Conservation (phyloP, 2,113 vertebrate species). For the Myrmecobius fasciatus region DNA sequence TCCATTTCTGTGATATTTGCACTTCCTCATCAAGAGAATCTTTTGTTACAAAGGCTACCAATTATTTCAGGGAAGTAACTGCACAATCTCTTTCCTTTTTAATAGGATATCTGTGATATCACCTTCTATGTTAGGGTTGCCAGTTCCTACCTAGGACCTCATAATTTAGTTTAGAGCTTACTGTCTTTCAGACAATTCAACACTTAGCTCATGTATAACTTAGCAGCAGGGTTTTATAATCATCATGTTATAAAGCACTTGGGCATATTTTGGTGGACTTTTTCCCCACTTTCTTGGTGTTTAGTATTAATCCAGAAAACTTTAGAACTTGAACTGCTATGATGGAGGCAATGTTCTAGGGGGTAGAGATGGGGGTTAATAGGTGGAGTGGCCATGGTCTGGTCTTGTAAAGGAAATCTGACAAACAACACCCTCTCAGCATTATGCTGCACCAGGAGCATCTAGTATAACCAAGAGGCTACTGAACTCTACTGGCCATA, state of each 20-base stretch:
- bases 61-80: slow-evolving; percentile 43
- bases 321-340: too few relatives aligned
- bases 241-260: not conserved
- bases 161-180: slow-evolving; percentile 4
- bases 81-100: slow-evolving; percentile 51
- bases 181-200: not conserved
- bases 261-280: not conserved
- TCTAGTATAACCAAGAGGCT: too few relatives aligned
- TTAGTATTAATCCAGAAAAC: not conserved
- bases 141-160: not conserved
- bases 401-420: too few relatives aligned
- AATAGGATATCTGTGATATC: slow-evolving; percentile 24
- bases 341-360: too few relatives aligned
- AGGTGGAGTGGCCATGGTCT: too few relatives aligned
- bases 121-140: not conserved
- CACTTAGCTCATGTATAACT: slow-evolving; percentile 36
- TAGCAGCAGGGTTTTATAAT: slow-evolving; percentile 13
- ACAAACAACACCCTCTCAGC: too few relatives aligned
- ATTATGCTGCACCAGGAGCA: too few relatives aligned
- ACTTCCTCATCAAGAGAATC: slow-evolving; percentile 38
- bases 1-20: slow-evolving; percentile 7
- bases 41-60: slow-evolving; percentile 64
- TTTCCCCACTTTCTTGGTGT: not conserved
- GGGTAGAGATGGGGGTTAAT: too few relatives aligned
- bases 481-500: too few relatives aligned